Percentiles rank a stretch among this genome's conserved stretches.
phyloP scores from a whole-genome alignment of 2,113 vertebrate genomes.

The Ophthalmolycus amberensis region DNA sequence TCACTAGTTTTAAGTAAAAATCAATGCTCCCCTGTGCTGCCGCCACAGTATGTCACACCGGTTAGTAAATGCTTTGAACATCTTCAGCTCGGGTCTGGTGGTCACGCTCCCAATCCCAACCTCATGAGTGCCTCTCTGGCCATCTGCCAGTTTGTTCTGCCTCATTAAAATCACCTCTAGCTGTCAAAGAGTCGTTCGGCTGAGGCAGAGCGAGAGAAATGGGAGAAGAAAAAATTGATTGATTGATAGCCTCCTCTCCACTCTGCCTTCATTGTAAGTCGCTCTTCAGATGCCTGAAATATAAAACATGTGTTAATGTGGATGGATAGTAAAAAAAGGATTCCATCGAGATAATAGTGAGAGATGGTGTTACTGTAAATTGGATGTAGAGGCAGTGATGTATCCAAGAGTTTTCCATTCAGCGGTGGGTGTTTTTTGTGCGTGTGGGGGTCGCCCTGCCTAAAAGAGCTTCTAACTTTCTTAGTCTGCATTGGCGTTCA shows the following conservation, averaged over 20 bases:
- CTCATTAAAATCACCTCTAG: slow-evolving; percentile 66
- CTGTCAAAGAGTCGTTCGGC: slow-evolving; percentile 23
- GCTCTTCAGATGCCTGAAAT: slow-evolving; percentile 44
- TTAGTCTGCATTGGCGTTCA: background rate
- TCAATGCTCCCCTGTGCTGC: slow-evolving; percentile 27
- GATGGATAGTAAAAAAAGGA: slow-evolving; percentile 21
- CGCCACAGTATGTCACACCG: slow-evolving; percentile 28
- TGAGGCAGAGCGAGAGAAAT: slow-evolving; percentile 28
- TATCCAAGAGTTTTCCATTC: slow-evolving; percentile 6
- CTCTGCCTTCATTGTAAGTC: slow-evolving; percentile 26
- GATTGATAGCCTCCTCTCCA: slow-evolving; percentile 43
- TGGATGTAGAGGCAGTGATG: background rate
- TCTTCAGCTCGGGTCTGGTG: slow-evolving; percentile 25
- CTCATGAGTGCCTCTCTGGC: slow-evolving; percentile 58
- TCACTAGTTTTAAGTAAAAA: slow-evolving; percentile 20
- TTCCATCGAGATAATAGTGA: slow-evolving; percentile 4
- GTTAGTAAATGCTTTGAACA: slow-evolving; percentile 54
- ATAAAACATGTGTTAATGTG: slow-evolving; percentile 58
- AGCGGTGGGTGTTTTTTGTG: background rate
- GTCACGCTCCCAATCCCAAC: slow-evolving; percentile 65
- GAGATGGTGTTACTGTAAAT: slow-evolving; percentile 20
- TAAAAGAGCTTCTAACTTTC: background rate
- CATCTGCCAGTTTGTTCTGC: slow-evolving; percentile 63
- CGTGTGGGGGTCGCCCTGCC: background rate
- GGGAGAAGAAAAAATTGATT: slow-evolving; percentile 44